Percentiles rank a stretch among this genome's conserved stretches.
phyloP scores from a whole-genome alignment of 2,113 vertebrate species.

The Thomomys bottae region DNA sequence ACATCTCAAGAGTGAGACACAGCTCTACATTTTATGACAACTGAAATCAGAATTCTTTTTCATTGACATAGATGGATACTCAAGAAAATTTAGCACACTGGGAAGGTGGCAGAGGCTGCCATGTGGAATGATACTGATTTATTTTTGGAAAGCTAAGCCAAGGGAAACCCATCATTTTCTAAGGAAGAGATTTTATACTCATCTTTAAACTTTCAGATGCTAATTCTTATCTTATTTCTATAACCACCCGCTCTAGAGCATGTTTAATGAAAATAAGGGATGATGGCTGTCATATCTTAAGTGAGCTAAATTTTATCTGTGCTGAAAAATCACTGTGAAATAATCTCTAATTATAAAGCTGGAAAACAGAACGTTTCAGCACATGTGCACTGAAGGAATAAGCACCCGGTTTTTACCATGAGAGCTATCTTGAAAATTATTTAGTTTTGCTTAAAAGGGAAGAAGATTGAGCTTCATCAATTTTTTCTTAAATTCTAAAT shows the following conservation, averaged over 20 bases:
- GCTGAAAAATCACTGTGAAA: constrained; percentile 68
- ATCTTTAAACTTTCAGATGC: constrained; percentile 69
- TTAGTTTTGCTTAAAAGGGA: constrained; percentile 14
- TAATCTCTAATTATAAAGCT: constrained; percentile 76
- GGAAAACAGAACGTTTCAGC: constrained; percentile 71
- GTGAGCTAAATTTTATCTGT: constrained; percentile 65
- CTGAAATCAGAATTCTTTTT: constrained; percentile 56
- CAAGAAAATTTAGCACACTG: constrained; percentile 10
- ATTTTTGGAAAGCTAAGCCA: constrained; percentile 59
- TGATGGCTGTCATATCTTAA: constrained; percentile 72
- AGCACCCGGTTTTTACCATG: not conserved
- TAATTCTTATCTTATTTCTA: constrained; percentile 77
- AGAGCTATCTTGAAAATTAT: constrained; percentile 41
- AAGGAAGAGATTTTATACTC: constrained; percentile 71
- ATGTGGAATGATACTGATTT: constrained; percentile 61
- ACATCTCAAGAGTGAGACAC: constrained; percentile 22
- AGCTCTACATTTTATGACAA: constrained; percentile 17
- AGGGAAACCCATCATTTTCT: constrained; percentile 75
- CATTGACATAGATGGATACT: not conserved
- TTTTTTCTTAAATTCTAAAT: constrained; percentile 15
- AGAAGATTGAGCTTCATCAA: constrained; percentile 10
- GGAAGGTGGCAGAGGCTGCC: constrained; percentile 32
- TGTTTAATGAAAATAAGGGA: constrained; percentile 81
- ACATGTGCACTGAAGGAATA: constrained; percentile 21
- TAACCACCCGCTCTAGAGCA: constrained; percentile 63